Evolutionary conservation across 1,140 invertebrate species (phyloP), one percentile per base, ranked within the genome.

Genomic region (Drosophila nigromelanica): DNA sequence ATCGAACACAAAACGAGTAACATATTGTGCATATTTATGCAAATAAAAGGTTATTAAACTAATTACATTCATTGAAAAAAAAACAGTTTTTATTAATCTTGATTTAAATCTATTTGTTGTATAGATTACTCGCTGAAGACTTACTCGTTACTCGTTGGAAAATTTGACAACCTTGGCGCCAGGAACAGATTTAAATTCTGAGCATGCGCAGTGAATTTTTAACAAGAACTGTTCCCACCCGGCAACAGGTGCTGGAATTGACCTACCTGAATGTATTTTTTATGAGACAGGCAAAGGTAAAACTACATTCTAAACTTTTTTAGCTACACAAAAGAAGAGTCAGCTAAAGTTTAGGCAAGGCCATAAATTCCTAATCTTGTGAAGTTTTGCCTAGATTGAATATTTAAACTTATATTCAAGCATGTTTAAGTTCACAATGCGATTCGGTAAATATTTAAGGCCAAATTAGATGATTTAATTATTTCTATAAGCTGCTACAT

Each of bases 41-140:
- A 73, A 86, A 73, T 86, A 87, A 86, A 86, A 70, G 68, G 82
- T 86, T 86, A 87, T 78, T 86, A 76, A 73, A 78, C 71, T 55
- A 63, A 70, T 68, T 71, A 66, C 55, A 64, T 48, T 59, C 68
- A 48, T 24, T 52, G 35, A 42, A 15, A 51, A 54, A 39, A 14
- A 27, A 27, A 27, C 5, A 5, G 27, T 27, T 5, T 27, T 27
- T 27, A 27, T 27, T 27, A 27, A 27, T 27, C 27, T 27, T 27
- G 27, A 27, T 27, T 27, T 27, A 27, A 27, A 27, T 27, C 27
- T 8, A 12, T 30, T 47, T 18, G n/a, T 27, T 24, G 12, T 15
- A 18, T 0, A 45, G 11, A 7, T 58, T 15, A 30, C 21, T 43
- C 55, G 40, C 30, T 40, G 8, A 10, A 15, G n/a, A 21, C 55